Evolutionary conservation across 2,797 vertebrate genomes (phyloP).

Genomic region (Ciconia nigra): DNA sequence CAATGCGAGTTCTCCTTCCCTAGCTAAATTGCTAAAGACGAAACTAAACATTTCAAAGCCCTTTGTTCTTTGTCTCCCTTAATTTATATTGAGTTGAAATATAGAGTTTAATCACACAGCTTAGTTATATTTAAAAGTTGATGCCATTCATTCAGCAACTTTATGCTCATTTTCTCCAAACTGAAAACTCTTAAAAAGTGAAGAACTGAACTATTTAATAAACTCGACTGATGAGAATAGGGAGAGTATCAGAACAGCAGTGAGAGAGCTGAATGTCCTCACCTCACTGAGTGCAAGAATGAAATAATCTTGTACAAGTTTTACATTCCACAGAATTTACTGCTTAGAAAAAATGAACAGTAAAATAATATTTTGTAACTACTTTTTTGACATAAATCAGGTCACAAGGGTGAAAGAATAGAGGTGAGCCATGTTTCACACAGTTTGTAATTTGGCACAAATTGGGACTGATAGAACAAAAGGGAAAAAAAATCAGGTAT

Average conservation of each 20-base stretch:
- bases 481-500: background rate
- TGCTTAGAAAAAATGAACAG: background rate
- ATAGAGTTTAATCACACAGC: background rate
- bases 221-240: background rate
- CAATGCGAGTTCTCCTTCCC: background rate
- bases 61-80: background rate
- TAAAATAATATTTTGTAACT: background rate
- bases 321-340: background rate
- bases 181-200: background rate
- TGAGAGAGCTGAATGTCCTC: background rate
- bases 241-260: background rate
- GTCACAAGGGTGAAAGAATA: background rate
- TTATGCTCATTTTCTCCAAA: background rate
- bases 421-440: background rate
- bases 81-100: background rate
- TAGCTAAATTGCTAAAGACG: background rate
- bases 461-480: background rate
- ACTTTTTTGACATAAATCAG: background rate
- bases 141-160: background rate
- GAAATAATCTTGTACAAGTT: background rate
- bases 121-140: background rate
- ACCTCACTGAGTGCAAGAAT: background rate
- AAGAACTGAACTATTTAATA: background rate
- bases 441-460: background rate
- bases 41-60: background rate